Percentiles rank a stretch among this genome's conserved stretches.
Evolutionary conservation across 2,888 invertebrate species (phyloP).

Genomic region (Blastobasis adustella): DNA sequence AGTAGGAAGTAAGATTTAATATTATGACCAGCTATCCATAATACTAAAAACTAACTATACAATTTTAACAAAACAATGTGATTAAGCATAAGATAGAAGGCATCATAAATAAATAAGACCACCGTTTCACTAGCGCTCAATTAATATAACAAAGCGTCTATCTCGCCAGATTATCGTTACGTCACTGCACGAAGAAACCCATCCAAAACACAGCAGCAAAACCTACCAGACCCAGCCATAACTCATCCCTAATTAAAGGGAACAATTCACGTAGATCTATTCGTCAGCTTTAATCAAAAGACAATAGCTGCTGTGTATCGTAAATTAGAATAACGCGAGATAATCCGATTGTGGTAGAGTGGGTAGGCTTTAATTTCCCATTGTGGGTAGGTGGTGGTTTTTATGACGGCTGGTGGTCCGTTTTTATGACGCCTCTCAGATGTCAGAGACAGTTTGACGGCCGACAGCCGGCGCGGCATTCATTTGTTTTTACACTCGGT

Average conservation of each 20-base stretch:
- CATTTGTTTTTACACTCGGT: too few relatives aligned
- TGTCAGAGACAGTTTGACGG: slow-evolving; percentile 1
- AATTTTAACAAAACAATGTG: too few relatives aligned
- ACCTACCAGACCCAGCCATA: slow-evolving; percentile 6
- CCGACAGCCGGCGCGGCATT: not conserved
- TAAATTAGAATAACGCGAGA: slow-evolving; percentile 2
- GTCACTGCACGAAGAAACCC: slow-evolving; percentile 5
- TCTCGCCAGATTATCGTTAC: slow-evolving; percentile 1
- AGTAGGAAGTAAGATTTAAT: too few relatives aligned
- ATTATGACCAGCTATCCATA: too few relatives aligned
- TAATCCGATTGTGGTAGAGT: not conserved
- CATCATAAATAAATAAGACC: too few relatives aligned
- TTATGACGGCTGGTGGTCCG: not conserved
- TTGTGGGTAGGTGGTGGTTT: not conserved
- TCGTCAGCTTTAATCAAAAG: slow-evolving; percentile 3
- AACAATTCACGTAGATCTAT: not conserved
- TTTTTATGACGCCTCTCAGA: not conserved
- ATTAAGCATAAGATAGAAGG: too few relatives aligned
- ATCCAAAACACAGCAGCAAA: not conserved
- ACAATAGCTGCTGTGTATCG: slow-evolving; percentile 2
- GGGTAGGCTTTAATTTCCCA: too few relatives aligned
- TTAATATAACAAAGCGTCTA: too few relatives aligned
- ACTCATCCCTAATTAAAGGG: slow-evolving; percentile 4
- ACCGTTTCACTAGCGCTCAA: too few relatives aligned
- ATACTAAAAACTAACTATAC: too few relatives aligned